Conservation (phyloP, 2,888 invertebrate genomes). For the Miltochrista miniata region DNA sequence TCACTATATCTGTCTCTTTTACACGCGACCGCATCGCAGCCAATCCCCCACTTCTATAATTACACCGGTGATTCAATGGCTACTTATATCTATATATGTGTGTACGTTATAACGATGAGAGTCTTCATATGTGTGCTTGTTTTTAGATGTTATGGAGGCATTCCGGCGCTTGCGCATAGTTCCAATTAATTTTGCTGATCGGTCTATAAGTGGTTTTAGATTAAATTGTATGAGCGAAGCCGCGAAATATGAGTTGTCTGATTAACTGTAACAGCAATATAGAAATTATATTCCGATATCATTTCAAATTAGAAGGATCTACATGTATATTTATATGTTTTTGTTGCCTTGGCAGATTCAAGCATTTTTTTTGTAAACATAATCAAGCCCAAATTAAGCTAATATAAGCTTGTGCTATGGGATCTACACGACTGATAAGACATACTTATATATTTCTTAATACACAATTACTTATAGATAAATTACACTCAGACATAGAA, state of each 20-base stretch:
- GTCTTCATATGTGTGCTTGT: slow-evolving; percentile 73
- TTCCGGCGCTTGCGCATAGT: slow-evolving; percentile 56
- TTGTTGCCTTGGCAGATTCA: too few relatives aligned
- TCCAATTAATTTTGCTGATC: slow-evolving; percentile 64
- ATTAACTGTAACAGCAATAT: background rate
- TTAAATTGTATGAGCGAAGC: slow-evolving; percentile 10
- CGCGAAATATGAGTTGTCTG: slow-evolving; percentile 4
- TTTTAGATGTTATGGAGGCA: slow-evolving; percentile 70
- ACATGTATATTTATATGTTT: background rate
- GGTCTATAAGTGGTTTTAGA: slow-evolving; percentile 33
- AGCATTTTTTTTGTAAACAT: too few relatives aligned
- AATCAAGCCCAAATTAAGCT: too few relatives aligned
- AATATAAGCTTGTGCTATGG: too few relatives aligned
- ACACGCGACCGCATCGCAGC: slow-evolving; percentile 76
- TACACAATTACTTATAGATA: too few relatives aligned
- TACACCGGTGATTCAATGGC: slow-evolving; percentile 84
- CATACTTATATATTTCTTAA: too few relatives aligned
- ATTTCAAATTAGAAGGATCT: background rate
- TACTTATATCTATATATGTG: slow-evolving; percentile 78
- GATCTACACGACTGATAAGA: too few relatives aligned
- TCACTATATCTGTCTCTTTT: slow-evolving; percentile 57
- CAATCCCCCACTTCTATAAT: slow-evolving; percentile 84
- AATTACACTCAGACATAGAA: too few relatives aligned
- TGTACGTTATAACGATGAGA: slow-evolving; percentile 77
- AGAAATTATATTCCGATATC: slow-evolving; percentile 1